phyloP scores from a whole-genome alignment of 2,888 invertebrate species.

The Rhaphigaster nebulosa region DNA sequence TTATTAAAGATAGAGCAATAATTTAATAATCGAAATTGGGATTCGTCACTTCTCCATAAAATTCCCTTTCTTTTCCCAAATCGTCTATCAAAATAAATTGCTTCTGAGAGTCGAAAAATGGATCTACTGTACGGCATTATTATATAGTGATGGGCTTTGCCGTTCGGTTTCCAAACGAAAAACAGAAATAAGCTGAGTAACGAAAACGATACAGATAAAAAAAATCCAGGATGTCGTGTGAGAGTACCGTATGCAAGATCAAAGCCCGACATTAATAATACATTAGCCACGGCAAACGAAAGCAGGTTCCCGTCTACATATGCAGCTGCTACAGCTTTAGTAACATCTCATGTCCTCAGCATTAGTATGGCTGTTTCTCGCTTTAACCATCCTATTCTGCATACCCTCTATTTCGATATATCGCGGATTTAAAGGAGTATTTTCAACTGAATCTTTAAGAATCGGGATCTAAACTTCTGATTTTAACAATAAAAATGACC shows the following conservation, averaged over 20 bases:
- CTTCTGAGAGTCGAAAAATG: too few relatives aligned
- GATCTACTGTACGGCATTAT: too few relatives aligned
- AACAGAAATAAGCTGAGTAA: slow-evolving; percentile 17
- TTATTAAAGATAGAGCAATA: too few relatives aligned
- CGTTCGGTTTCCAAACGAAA: background rate
- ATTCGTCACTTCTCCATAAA: too few relatives aligned
- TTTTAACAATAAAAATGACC: too few relatives aligned
- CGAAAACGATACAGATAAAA: background rate
- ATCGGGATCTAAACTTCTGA: too few relatives aligned
- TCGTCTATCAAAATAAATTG: too few relatives aligned
- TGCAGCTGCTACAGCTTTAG: background rate
- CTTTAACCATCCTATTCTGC: background rate
- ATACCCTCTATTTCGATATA: background rate
- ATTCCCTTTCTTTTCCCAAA: too few relatives aligned
- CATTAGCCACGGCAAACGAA: background rate
- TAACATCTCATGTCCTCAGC: background rate
- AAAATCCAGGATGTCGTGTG: background rate
- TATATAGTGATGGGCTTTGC: too few relatives aligned
- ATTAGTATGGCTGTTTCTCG: background rate
- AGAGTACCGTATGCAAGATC: slow-evolving; percentile 9
- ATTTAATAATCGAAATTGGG: too few relatives aligned
- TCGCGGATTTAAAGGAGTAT: background rate
- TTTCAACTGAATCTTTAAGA: background rate
- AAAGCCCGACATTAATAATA: slow-evolving; percentile 21
- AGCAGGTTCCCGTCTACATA: background rate